These are phyloP conservation scores for Takifugu bimaculatus DNA, from an alignment of 2,113 vertebrate species.

Conservation along the genomic window DNA sequence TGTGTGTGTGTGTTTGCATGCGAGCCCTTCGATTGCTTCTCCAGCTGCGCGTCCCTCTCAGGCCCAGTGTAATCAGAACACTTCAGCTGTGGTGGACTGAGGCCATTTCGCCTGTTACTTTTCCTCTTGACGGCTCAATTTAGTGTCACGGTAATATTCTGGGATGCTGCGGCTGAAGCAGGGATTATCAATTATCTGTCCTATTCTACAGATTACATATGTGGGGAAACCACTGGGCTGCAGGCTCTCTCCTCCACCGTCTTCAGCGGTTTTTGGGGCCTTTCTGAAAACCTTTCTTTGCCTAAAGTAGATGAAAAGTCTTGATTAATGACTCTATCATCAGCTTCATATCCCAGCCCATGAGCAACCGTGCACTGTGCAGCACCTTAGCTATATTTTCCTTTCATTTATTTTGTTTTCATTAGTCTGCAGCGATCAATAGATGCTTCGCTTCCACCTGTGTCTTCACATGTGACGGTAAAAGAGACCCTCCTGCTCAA, in stretches of 20 bases:
- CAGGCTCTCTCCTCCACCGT: too few species aligned
- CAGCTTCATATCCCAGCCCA: constrained; percentile 22
- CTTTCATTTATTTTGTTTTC: background rate
- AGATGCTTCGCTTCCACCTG: background rate
- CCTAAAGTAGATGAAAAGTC: constrained; percentile 10
- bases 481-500: background rate
- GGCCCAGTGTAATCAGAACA: constrained; percentile 51
- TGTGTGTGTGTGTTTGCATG: constrained; percentile 7
- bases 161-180: background rate
- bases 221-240: too few species aligned
- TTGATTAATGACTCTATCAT: constrained; percentile 24
- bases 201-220: background rate
- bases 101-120: constrained; percentile 36
- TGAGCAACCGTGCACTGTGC: constrained; percentile 21
- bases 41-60: constrained; percentile 53
- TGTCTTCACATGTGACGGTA: background rate
- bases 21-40: constrained; percentile 51
- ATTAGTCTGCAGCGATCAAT: background rate
- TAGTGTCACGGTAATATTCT: constrained; percentile 2
- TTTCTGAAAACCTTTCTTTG: constrained; percentile 5
- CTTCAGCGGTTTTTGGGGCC: background rate
- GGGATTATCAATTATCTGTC: background rate
- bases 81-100: constrained; percentile 48
- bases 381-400: constrained; percentile 1
- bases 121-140: constrained; percentile 37